These are phyloP conservation scores for Streblospio benedicti DNA, from an alignment of 1,140 invertebrate species.

Conservation along the genomic window DNA sequence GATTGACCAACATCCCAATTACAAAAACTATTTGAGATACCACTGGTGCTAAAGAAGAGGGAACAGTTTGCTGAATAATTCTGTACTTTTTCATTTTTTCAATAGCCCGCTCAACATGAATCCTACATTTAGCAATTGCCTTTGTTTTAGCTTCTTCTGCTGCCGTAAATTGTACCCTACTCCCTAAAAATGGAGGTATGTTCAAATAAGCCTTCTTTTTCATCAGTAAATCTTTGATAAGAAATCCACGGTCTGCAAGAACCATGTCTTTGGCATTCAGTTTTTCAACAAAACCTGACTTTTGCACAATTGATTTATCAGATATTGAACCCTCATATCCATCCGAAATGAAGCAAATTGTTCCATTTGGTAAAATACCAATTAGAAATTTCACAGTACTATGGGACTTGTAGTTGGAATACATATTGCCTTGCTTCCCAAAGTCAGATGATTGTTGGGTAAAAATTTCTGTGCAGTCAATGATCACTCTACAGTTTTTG, in stretches of 20 bases:
- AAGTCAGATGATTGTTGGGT: constrained; percentile 18
- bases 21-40: constrained; percentile 20
- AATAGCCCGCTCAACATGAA: constrained; percentile 26
- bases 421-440: constrained; percentile 12
- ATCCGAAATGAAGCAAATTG: constrained; percentile 18
- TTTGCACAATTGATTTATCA: constrained; percentile 19
- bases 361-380: constrained; percentile 17
- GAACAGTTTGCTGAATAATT: constrained; percentile 13
- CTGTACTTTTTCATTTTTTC: constrained; percentile 21
- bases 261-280: constrained; percentile 18
- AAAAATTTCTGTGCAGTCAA: constrained; percentile 24
- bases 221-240: constrained; percentile 13
- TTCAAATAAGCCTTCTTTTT: constrained; percentile 15
- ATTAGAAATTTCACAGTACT: constrained; percentile 18
- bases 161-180: constrained; percentile 9
- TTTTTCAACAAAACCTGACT: constrained; percentile 18
- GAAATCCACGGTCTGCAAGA: constrained; percentile 21
- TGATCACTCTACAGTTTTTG: constrained; percentile 20
- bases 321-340: constrained; percentile 15
- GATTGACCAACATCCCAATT: constrained; percentile 19
- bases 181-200: constrained; percentile 17
- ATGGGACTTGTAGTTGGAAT: constrained; percentile 22
- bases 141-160: constrained; percentile 19
- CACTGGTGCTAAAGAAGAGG: constrained; percentile 2
- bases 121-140: constrained; percentile 22